These are phyloP conservation scores for Furnarius figulus DNA, from an alignment of 2,113 vertebrate species.

Conservation along the genomic window DNA sequence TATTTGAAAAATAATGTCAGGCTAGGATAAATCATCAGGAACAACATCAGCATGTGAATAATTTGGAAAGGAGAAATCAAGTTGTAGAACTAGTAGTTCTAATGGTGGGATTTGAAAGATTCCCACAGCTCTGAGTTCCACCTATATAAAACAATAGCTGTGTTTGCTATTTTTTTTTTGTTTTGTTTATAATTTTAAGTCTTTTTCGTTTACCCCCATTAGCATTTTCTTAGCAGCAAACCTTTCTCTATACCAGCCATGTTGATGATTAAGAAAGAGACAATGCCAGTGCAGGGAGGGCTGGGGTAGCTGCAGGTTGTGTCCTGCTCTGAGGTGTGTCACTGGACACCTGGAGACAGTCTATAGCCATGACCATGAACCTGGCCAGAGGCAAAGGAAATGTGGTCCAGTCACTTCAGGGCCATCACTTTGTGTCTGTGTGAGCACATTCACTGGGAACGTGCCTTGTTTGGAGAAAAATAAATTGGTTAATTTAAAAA, in stretches of 20 bases:
- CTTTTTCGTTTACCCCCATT: not conserved
- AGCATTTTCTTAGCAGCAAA: not conserved
- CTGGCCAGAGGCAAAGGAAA: not conserved
- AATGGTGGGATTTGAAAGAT: not conserved
- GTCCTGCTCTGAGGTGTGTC: not conserved
- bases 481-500: rapidly evolving
- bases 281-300: not conserved
- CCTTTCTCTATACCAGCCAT: not conserved
- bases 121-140: not conserved
- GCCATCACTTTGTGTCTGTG: not conserved
- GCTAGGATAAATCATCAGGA: not conserved
- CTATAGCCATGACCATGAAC: not conserved
- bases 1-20: not conserved
- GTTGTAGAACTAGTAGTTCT: not conserved
- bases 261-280: not conserved
- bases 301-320: not conserved
- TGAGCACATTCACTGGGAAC: not conserved
- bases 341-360: not conserved
- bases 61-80: not conserved
- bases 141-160: not conserved
- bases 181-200: not conserved
- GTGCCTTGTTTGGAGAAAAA: not conserved
- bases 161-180: not conserved
- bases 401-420: not conserved
- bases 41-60: not conserved